phyloP scores from a whole-genome alignment of 2,113 vertebrate genomes.

The Engystomops pustulosus region DNA sequence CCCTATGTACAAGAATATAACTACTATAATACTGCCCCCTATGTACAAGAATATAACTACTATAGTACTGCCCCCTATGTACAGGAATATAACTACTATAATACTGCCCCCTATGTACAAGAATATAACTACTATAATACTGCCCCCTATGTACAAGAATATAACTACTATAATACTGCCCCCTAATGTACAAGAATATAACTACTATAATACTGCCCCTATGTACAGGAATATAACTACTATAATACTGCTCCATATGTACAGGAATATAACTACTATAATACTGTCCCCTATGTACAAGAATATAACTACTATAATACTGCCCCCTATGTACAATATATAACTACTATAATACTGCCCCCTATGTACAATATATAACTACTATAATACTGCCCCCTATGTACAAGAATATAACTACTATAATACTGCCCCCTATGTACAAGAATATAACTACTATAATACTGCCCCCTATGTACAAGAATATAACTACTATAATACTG shows the following conservation, averaged over 20 bases:
- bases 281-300: background rate
- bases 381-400: no score
- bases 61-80: background rate
- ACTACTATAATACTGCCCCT: background rate
- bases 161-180: no score
- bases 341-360: no score
- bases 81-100: background rate
- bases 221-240: background rate
- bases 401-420: no score
- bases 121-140: no score
- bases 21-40: background rate
- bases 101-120: no score
- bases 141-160: no score
- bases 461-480: background rate
- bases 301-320: constrained; percentile 1
- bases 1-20: background rate
- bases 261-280: background rate
- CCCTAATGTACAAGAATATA: no score
- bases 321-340: no score
- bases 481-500: constrained; percentile 19
- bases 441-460: constrained; percentile 9
- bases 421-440: no score
- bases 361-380: no score
- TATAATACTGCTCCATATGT: background rate
- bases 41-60: background rate